These are phyloP conservation scores for Pelecanus crispus DNA, from an alignment of 2,113 vertebrate species.

Conservation along the genomic window DNA sequence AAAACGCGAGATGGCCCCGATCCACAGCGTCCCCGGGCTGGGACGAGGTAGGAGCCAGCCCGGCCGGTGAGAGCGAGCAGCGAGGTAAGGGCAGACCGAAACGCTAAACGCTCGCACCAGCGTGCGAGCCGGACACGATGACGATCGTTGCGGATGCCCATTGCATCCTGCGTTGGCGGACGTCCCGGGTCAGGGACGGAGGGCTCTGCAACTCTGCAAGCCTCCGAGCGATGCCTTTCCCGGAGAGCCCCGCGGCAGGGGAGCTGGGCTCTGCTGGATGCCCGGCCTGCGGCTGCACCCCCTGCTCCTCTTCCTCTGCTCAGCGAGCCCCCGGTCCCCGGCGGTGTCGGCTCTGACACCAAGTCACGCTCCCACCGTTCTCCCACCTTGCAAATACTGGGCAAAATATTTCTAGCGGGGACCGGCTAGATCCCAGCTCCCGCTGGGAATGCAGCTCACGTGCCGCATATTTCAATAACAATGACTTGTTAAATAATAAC, in stretches of 20 bases:
- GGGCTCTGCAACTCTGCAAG: rapidly evolving
- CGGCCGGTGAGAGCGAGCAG: rapidly evolving
- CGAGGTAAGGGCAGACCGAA: background rate
- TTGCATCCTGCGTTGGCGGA: rapidly evolving
- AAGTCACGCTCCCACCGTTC: background rate
- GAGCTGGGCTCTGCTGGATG: background rate
- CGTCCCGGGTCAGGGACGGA: rapidly evolving
- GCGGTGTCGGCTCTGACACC: background rate
- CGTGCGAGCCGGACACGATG: rapidly evolving
- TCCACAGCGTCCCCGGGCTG: rapidly evolving
- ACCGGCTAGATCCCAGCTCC: background rate
- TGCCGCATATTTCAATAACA: constrained; percentile 34
- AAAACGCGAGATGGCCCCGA: rapidly evolving
- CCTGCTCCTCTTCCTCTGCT: background rate
- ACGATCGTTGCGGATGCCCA: rapidly evolving
- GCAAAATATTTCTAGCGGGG: background rate
- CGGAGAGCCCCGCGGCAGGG: background rate
- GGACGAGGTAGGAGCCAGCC: background rate
- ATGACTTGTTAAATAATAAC: constrained; percentile 63
- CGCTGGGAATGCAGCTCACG: background rate
- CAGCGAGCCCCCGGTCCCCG: background rate
- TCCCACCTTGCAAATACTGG: background rate
- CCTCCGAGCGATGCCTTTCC: background rate
- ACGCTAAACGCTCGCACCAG: rapidly evolving
- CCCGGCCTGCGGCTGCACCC: background rate